phyloP scores from a whole-genome alignment of 1,140 invertebrate genomes.

The Bombus superbus region DNA sequence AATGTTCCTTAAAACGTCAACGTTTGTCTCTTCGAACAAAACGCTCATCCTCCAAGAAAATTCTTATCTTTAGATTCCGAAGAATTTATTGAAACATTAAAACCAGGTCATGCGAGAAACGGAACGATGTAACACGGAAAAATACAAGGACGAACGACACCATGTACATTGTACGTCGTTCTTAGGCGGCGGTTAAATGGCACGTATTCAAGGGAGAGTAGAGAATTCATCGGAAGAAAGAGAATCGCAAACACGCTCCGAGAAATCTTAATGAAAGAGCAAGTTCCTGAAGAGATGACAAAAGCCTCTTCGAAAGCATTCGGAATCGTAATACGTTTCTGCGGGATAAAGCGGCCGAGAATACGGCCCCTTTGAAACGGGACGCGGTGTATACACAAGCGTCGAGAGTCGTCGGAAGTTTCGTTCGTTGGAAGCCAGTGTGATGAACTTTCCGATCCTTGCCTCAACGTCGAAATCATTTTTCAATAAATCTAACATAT shows the following conservation, averaged over 20 bases:
- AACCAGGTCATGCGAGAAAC: slow-evolving; percentile 18
- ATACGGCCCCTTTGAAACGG: slow-evolving; percentile 29
- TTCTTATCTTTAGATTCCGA: background rate
- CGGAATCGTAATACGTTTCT: slow-evolving; percentile 45
- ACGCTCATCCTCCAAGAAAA: background rate
- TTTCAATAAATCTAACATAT: background rate
- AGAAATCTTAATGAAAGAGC: slow-evolving; percentile 47
- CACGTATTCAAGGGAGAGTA: slow-evolving; percentile 32
- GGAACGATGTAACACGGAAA: slow-evolving; percentile 19
- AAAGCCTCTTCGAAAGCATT: slow-evolving; percentile 47
- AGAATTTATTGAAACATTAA: background rate
- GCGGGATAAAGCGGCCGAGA: slow-evolving; percentile 26
- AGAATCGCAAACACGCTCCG: slow-evolving; percentile 46
- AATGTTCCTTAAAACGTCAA: background rate
- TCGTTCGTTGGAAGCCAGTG: background rate
- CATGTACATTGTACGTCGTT: slow-evolving; percentile 35
- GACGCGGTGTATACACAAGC: slow-evolving; percentile 8
- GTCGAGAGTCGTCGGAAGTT: background rate
- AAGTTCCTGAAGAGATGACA: slow-evolving; percentile 38
- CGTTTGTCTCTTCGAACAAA: background rate
- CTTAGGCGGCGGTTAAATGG: slow-evolving; percentile 41
- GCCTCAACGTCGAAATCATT: background rate
- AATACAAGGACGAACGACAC: background rate
- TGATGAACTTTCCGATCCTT: slow-evolving; percentile 8
- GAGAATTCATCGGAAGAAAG: slow-evolving; percentile 39